These are phyloP conservation scores for Agapetus fuscipes DNA, from an alignment of 2,888 invertebrate genomes.

Conservation along the genomic window DNA sequence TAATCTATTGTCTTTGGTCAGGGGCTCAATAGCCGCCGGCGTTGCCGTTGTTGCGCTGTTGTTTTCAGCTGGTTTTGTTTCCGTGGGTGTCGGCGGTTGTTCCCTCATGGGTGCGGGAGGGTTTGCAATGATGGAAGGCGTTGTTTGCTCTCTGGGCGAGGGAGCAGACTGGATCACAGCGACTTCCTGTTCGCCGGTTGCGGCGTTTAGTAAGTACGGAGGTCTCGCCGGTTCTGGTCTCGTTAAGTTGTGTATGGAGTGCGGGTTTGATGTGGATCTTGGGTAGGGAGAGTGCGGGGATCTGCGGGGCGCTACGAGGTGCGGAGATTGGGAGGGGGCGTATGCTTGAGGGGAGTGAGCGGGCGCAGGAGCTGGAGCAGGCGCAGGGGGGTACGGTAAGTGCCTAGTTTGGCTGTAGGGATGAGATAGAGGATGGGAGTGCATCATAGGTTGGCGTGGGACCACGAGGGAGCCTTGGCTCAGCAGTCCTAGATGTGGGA, in stretches of 20 bases:
- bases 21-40: too few species aligned
- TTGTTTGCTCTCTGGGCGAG: conserved; percentile 17
- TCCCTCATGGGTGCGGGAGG: too few species aligned
- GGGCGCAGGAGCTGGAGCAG: conserved; percentile 30
- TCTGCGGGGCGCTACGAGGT: conserved; percentile 20
- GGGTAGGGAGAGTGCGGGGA: conserved; percentile 23
- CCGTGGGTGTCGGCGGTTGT: too few species aligned
- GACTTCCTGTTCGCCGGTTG: conserved; percentile 12
- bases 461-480: conserved; percentile 27
- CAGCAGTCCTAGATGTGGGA: conserved; percentile 15
- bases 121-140: too few species aligned
- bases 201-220: conserved; percentile 13
- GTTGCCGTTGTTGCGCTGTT: too few species aligned
- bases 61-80: too few species aligned
- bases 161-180: conserved; percentile 13
- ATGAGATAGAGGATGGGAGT: conserved; percentile 13
- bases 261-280: conserved; percentile 21
- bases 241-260: conserved; percentile 21
- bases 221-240: conserved; percentile 22
- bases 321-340: conserved; percentile 22
- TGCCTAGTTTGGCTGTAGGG: conserved; percentile 8
- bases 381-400: conserved; percentile 21
- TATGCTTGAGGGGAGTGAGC: conserved; percentile 27
- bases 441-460: conserved; percentile 21
- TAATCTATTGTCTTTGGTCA: too few species aligned